Evolutionary conservation across 2,797 vertebrate species (phyloP).

Genomic region (Semaprochilodus insignis): DNA sequence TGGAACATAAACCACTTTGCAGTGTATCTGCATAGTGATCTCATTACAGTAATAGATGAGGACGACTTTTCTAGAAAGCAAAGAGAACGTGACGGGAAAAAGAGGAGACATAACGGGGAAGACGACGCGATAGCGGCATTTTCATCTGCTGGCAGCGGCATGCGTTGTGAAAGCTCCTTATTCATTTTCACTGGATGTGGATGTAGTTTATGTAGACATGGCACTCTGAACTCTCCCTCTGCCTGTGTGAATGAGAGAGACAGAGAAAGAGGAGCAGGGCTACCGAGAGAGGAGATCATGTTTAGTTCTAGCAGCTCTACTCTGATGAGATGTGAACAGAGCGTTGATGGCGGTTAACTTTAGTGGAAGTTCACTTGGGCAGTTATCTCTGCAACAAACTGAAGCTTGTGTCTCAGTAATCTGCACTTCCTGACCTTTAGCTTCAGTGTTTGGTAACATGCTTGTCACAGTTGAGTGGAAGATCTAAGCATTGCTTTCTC

Average conservation of each 20-base stretch:
- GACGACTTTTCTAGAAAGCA: background rate
- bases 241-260: background rate
- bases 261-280: background rate
- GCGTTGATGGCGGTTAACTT: background rate
- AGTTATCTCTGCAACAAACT: constrained; percentile 3
- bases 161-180: constrained; percentile 15
- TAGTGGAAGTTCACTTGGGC: background rate
- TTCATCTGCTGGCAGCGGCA: background rate
- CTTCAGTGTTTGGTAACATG: background rate
- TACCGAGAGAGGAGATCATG: background rate
- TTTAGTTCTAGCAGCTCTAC: background rate
- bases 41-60: constrained; percentile 19
- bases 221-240: background rate
- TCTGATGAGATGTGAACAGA: constrained; percentile 8
- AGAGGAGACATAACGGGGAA: background rate
- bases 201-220: background rate
- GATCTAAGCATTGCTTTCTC: background rate
- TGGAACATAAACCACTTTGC: background rate
- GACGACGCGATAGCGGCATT: background rate
- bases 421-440: background rate
- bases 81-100: background rate
- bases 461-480: background rate
- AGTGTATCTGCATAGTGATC: constrained; percentile 9
- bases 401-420: background rate
- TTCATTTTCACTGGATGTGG: constrained; percentile 2